Percentiles rank a stretch among this genome's conserved stretches.
Conservation (phyloP, 2,888 invertebrate genomes). For the Lysandra bellargus region DNA sequence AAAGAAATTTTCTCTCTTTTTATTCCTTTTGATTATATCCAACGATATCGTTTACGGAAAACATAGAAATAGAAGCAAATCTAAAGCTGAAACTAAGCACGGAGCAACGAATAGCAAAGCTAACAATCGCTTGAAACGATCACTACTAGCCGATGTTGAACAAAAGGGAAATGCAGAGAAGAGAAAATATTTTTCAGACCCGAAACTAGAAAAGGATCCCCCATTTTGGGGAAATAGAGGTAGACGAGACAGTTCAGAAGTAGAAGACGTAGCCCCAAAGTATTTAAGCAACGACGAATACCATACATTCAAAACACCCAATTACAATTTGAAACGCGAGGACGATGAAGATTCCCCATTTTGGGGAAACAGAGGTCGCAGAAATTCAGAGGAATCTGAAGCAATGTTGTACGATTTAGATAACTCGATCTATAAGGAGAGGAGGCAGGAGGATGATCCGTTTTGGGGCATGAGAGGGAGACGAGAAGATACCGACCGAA, state of each 20-base stretch:
- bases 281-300: background rate
- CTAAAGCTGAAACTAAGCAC: conserved; percentile 47
- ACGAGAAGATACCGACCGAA: conserved; percentile 44
- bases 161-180: conserved; percentile 11
- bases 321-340: background rate
- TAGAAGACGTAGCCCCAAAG: background rate
- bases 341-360: conserved; percentile 34
- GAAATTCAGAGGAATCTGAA: conserved; percentile 16
- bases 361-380: conserved; percentile 36
- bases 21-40: conserved; percentile 55
- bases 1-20: conserved; percentile 52
- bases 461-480: conserved; percentile 43
- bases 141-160: conserved; percentile 52
- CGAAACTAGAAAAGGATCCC: conserved; percentile 49
- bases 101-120: conserved; percentile 48
- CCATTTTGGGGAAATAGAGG: conserved; percentile 72
- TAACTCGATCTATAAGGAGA: conserved; percentile 9
- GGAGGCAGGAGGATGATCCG: conserved; percentile 42
- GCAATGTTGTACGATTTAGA: background rate
- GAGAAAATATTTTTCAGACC: conserved; percentile 30
- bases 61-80: conserved; percentile 53
- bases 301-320: background rate
- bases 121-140: conserved; percentile 57
- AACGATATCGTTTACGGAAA: conserved; percentile 56
- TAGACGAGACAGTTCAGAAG: conserved; percentile 54